Percentiles rank a stretch among this genome's conserved stretches.
phyloP scores from a whole-genome alignment of 2,888 invertebrate genomes.

The Drosophila sordidula region DNA sequence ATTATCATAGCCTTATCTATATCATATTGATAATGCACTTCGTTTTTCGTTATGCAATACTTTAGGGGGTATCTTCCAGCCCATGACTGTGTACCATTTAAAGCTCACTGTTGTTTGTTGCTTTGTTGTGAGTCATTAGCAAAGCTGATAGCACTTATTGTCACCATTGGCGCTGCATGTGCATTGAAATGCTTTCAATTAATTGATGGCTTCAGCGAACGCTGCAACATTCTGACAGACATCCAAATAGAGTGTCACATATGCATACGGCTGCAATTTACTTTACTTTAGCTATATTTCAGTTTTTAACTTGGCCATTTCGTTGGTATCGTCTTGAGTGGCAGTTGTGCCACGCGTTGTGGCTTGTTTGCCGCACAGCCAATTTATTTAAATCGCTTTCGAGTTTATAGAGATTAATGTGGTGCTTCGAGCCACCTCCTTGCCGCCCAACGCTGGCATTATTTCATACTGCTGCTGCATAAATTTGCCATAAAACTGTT shows the following conservation, averaged over 20 bases:
- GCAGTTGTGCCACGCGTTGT: conserved; percentile 6
- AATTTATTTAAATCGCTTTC: conserved; percentile 68
- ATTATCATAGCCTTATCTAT: too few relatives aligned
- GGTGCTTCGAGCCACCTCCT: conserved; percentile 34
- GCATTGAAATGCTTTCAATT: conserved; percentile 55
- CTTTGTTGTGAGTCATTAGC: conserved; percentile 52
- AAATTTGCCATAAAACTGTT: conserved; percentile 72
- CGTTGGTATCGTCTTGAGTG: conserved; percentile 11
- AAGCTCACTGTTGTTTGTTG: conserved; percentile 15
- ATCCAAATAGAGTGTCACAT: background rate
- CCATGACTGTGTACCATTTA: accelerated
- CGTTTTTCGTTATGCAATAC: too few relatives aligned
- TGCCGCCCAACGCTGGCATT: conserved; percentile 13
- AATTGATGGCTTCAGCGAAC: conserved; percentile 47
- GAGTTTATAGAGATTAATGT: conserved; percentile 51
- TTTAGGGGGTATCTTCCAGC: conserved; percentile 7
- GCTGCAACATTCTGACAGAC: background rate
- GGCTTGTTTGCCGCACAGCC: conserved; percentile 7
- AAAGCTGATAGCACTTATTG: conserved; percentile 48
- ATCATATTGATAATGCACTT: too few relatives aligned
- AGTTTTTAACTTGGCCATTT: conserved; percentile 13
- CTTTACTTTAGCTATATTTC: background rate
- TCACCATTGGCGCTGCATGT: conserved; percentile 39
- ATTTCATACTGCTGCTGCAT: conserved; percentile 62
- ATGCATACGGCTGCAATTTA: background rate